Conservation (phyloP, 2,888 invertebrate species). For the Maniola hyperantus region DNA sequence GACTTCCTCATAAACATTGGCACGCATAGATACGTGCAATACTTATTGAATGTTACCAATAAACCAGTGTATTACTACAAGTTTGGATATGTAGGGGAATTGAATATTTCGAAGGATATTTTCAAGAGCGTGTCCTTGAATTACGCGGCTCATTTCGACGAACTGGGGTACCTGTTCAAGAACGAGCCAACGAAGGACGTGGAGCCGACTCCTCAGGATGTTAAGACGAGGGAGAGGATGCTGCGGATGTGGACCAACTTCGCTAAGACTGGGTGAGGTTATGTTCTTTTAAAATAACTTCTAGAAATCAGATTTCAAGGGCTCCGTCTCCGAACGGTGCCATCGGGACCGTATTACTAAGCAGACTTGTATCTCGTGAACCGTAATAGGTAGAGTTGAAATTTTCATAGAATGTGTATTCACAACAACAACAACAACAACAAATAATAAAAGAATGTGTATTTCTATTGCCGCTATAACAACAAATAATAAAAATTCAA, state of each 20-base stretch:
- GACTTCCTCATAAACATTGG: slow-evolving; percentile 60
- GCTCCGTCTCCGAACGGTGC: too few species aligned
- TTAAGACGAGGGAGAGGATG: slow-evolving; percentile 70
- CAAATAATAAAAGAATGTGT: too few species aligned
- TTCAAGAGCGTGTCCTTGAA: slow-evolving; percentile 48
- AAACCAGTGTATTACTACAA: slow-evolving; percentile 70
- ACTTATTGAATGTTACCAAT: slow-evolving; percentile 60
- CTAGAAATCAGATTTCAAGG: too few species aligned
- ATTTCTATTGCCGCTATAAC: too few species aligned
- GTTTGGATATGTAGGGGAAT: slow-evolving; percentile 69
- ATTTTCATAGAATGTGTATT: too few species aligned
- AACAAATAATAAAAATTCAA: too few species aligned
- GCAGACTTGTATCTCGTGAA: too few species aligned
- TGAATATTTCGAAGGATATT: slow-evolving; percentile 57
- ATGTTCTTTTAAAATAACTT: background rate
- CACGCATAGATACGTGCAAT: slow-evolving; percentile 64
- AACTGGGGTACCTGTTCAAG: slow-evolving; percentile 69
- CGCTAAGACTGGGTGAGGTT: slow-evolving; percentile 72
- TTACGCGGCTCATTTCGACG: slow-evolving; percentile 65
- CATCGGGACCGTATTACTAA: too few species aligned
- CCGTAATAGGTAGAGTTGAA: too few species aligned
- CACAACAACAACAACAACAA: too few species aligned
- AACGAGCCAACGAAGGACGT: slow-evolving; percentile 59
- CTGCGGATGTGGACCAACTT: slow-evolving; percentile 75
- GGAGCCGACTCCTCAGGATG: slow-evolving; percentile 61